A percentile compares a stretch with the other conserved stretches of the same genome.
Evolutionary conservation across 1,140 invertebrate genomes (phyloP).

Genomic region (Pogonomyrmex barbatus): DNA sequence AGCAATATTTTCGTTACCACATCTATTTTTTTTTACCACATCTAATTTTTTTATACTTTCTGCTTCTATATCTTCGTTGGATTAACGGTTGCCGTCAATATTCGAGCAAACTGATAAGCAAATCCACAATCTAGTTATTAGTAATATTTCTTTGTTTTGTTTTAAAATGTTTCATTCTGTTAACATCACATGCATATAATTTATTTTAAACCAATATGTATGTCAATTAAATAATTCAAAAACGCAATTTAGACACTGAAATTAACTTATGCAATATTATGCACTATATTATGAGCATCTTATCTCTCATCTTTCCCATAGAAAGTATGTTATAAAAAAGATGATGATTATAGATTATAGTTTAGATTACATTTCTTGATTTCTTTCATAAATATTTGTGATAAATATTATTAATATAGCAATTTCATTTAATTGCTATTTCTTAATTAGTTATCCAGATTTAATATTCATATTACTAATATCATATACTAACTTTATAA

Average conservation of each 20-base stretch:
- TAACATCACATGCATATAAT: slow-evolving; percentile 28
- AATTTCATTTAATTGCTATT: slow-evolving; percentile 17
- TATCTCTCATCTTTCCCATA: background rate
- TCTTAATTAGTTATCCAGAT: background rate
- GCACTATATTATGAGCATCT: slow-evolving; percentile 5
- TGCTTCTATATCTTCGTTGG: background rate
- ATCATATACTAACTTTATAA: background rate
- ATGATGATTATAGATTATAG: slow-evolving; percentile 1
- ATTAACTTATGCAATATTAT: slow-evolving; percentile 36
- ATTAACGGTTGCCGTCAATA: background rate
- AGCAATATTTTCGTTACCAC: background rate
- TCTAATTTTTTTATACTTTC: background rate
- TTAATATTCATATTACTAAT: background rate
- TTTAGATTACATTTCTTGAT: background rate
- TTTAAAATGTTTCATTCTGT: slow-evolving; percentile 26
- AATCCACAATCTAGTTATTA: slow-evolving; percentile 46
- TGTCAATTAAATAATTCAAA: background rate
- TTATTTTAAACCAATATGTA: slow-evolving; percentile 13
- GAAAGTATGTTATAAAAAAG: background rate
- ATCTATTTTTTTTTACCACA: background rate
- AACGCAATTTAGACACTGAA: slow-evolving; percentile 24
- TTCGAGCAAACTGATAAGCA: background rate
- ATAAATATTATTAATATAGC: slow-evolving; percentile 10
- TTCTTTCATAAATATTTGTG: background rate
- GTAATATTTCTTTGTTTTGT: slow-evolving; percentile 25